These are phyloP conservation scores for Mystacornis crossleyi DNA, from an alignment of 2,113 vertebrate species.

Conservation along the genomic window DNA sequence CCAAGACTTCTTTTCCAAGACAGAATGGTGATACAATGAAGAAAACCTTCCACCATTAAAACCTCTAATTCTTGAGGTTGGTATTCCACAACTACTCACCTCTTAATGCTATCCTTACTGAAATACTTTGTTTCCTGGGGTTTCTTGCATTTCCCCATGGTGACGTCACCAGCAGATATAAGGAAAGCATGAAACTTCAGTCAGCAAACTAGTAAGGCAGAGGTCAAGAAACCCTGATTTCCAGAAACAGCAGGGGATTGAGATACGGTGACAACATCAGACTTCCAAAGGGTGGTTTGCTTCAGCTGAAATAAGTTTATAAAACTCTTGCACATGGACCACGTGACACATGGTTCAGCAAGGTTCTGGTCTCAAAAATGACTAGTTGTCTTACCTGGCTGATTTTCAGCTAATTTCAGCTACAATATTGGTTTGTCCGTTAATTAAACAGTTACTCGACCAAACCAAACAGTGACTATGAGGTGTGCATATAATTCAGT, in stretches of 20 bases:
- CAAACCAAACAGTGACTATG: neutral
- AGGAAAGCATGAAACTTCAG: neutral
- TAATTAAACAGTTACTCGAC: neutral
- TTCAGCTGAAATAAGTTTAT: neutral
- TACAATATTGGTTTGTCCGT: neutral
- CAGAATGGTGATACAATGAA: neutral
- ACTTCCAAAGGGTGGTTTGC: neutral
- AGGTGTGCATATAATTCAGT: neutral
- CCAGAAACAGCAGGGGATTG: neutral
- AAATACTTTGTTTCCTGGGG: neutral
- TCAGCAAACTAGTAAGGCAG: neutral
- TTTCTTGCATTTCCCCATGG: neutral
- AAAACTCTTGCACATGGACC: neutral
- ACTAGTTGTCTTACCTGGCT: neutral
- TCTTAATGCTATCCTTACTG: neutral
- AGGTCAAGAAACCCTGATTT: neutral
- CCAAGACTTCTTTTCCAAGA: neutral
- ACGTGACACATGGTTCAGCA: rapidly evolving
- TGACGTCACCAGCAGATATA: neutral
- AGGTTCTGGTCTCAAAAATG: neutral
- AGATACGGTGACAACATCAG: neutral
- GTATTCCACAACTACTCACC: neutral
- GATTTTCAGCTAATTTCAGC: neutral
- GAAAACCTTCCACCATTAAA: neutral
- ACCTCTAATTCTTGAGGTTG: neutral